A percentile compares a stretch with the other conserved stretches of the same genome.
These are phyloP conservation scores for Tachypleus tridentatus DNA, from an alignment of 1,140 invertebrate species.

Conservation along the genomic window DNA sequence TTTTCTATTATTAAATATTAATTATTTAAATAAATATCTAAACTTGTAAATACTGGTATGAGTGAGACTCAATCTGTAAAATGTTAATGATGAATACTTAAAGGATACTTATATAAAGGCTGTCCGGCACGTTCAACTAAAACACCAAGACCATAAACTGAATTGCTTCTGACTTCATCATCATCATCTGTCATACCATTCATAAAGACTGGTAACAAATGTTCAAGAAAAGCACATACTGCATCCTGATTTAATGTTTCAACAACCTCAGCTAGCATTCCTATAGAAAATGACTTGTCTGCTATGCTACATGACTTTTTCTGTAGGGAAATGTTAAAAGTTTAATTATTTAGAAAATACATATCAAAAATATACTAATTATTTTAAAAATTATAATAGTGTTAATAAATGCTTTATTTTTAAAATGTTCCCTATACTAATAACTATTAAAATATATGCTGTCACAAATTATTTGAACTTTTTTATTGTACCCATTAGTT, in stretches of 20 bases:
- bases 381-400: no score
- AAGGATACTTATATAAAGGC: slow-evolving; percentile 45
- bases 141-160: slow-evolving; percentile 61
- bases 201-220: slow-evolving; percentile 50
- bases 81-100: neutral
- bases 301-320: slow-evolving; percentile 36
- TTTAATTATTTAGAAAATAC: no score
- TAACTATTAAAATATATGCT: no score
- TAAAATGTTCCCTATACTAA: no score
- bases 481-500: no score
- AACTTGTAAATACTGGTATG: no score
- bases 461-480: no score
- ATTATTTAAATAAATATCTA: no score
- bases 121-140: slow-evolving; percentile 48
- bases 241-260: slow-evolving; percentile 41
- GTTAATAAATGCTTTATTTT: no score
- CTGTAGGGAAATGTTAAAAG: no score
- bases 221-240: slow-evolving; percentile 42
- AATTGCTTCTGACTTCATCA: slow-evolving; percentile 61
- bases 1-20: no score
- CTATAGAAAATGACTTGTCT: slow-evolving; percentile 56
- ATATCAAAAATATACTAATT: no score
- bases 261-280: slow-evolving; percentile 59
- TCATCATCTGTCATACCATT: slow-evolving; percentile 45
- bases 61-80: neutral